Percentiles rank a stretch among this genome's conserved stretches.
Conservation (phyloP, 2,797 vertebrate genomes). For the Menidia menidia region DNA sequence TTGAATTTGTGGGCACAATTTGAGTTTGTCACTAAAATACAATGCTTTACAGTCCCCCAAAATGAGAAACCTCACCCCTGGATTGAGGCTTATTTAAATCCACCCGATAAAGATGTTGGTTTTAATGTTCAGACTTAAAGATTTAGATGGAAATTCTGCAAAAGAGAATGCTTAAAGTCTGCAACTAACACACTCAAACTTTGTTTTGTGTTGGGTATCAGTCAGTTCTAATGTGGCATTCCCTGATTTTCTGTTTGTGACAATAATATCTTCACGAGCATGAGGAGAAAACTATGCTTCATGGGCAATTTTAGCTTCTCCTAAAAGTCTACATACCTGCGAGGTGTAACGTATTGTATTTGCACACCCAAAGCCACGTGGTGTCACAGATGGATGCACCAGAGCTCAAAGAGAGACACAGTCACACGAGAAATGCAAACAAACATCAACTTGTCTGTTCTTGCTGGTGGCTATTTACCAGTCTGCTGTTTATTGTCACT, state of each 20-base stretch:
- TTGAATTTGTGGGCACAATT: conserved; percentile 30
- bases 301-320: conserved; percentile 21
- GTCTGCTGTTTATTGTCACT: conserved; percentile 62
- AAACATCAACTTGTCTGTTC: conserved; percentile 77
- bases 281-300: conserved; percentile 2
- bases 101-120: not conserved
- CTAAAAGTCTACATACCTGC: conserved; percentile 41
- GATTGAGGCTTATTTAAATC: conserved; percentile 5
- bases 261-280: not conserved
- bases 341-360: conserved; percentile 15
- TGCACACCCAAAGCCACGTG: conserved; percentile 14
- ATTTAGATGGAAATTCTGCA: conserved; percentile 6
- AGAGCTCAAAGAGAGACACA: conserved; percentile 27
- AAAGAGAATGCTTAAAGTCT: conserved; percentile 1
- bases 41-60: not conserved
- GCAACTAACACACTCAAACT: not conserved
- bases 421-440: conserved; percentile 68
- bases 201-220: not conserved
- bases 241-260: not conserved
- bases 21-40: conserved; percentile 13
- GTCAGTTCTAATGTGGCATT: not conserved
- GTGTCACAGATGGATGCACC: conserved; percentile 34
- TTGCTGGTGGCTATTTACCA: conserved; percentile 77
- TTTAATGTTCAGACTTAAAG: conserved; percentile 4
- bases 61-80: conserved; percentile 4